Base-by-base conservation (phyloP, 2,797 vertebrate species). In the Alcedo atthis region DNA sequence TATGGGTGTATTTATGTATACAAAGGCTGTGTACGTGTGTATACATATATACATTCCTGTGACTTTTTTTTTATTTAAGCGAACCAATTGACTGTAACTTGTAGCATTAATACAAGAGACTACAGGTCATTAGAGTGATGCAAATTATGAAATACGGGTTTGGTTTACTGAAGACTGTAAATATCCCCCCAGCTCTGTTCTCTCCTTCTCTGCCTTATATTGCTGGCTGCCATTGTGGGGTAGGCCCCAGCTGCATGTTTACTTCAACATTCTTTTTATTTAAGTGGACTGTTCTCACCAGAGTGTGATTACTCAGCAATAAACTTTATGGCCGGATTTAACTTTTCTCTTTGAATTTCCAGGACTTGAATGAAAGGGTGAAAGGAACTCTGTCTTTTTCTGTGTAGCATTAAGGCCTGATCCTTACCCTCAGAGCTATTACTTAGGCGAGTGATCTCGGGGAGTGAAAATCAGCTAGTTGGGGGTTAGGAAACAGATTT, bases 271-370 rank as follows among this genome's bases (percentile, higher is more conserved):
- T 97, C 96, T 97, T 97, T 97, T 98, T 97, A 96, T 97, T 97
- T 98, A 89, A 94, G 96, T 96, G 95, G 94, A 96, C 96, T 95
- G 82, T 98, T 98, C 97, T 97, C 98, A 98, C 97, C 96, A 95
- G 96, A 97, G 95, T 98, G 98, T 96, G 97, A 98, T 97, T 97
- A 97, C 97, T 94, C 96, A 98, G 98, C 97, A 98, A 98, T 98
- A 98, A 98, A 98, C 95, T 98, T 98, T 98, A 98, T 98, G 98
- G 96, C 97, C 98, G 97, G 97, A 98, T 98, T 98, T 98, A 97
- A 97, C 97, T 97, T 97, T 85, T 97, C 94, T 96, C 97, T 98
- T 98, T 98, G 97, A 98, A 97, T 98, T 97, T 96, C 89, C 96
- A 97, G 96, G 95, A 97, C 95, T 89, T 98, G 97, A 98, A 97